phyloP scores from a whole-genome alignment of 2,888 invertebrate genomes.

The Cataglyphis rosenhaueri region DNA sequence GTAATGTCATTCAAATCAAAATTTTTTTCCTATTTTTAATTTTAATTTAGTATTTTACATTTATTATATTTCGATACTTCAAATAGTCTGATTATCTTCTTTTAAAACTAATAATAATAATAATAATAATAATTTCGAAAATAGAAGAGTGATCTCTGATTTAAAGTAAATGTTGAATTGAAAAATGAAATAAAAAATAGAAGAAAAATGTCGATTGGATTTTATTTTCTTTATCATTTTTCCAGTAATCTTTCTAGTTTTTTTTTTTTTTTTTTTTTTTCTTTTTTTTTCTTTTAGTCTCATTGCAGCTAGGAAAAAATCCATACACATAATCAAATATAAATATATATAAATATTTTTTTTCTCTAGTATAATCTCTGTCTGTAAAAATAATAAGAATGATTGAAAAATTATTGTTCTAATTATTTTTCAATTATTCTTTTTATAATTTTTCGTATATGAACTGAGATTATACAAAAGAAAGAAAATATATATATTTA shows the following conservation, averaged over 20 bases:
- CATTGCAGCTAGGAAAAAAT: background rate
- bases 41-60: no score
- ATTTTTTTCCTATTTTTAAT: background rate
- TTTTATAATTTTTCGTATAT: background rate
- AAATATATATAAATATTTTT: background rate
- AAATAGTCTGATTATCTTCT: background rate
- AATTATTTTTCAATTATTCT: no score
- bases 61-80: background rate
- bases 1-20: background rate
- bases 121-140: background rate
- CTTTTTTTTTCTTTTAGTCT: background rate
- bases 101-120: background rate
- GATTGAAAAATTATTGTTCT: no score
- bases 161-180: background rate
- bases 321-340: background rate
- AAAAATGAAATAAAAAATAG: background rate
- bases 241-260: background rate
- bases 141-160: background rate
- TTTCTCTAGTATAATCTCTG: no score
- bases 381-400: no score
- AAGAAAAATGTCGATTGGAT: background rate
- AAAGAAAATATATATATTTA: background rate
- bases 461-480: background rate
- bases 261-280: background rate
- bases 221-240: background rate